These are phyloP conservation scores for Tetraodon nigroviridis DNA, from an alignment of 2,113 vertebrate genomes.

Conservation along the genomic window DNA sequence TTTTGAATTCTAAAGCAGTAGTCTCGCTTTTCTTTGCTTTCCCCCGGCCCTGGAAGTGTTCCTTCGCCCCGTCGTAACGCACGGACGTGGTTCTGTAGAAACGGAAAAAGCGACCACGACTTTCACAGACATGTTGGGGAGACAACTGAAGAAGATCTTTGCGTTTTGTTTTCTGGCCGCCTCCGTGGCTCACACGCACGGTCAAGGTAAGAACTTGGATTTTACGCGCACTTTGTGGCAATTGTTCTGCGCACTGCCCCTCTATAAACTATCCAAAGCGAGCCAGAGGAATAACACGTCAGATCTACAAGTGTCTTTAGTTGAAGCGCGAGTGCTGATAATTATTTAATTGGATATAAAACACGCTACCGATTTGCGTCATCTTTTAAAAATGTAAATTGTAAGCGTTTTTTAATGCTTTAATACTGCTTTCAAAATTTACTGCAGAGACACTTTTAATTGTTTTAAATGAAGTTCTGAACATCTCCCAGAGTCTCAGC, in stretches of 20 bases:
- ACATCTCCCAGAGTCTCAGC: not conserved
- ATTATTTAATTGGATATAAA: not conserved
- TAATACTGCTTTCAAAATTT: conserved; percentile 16
- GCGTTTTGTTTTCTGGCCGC: conserved; percentile 52
- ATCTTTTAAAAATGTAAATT: not conserved
- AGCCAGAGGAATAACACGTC: conserved; percentile 4
- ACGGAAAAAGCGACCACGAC: conserved; percentile 50
- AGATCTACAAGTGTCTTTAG: conserved; percentile 52
- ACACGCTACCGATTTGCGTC: not conserved
- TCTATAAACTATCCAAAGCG: conserved; percentile 16
- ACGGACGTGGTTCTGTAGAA: conserved; percentile 57
- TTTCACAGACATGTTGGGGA: conserved; percentile 67
- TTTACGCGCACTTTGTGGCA: conserved; percentile 27
- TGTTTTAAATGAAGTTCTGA: not conserved
- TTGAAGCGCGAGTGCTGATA: not conserved
- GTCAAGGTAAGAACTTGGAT: conserved; percentile 70
- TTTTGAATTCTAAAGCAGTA: not conserved
- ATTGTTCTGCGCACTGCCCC: conserved; percentile 25
- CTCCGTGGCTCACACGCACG: conserved; percentile 35
- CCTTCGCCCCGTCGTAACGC: conserved; percentile 26
- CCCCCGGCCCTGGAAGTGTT: conserved; percentile 54
- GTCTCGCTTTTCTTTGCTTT: not conserved
- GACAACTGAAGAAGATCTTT: conserved; percentile 49
- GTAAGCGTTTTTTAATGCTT: too few relatives aligned
- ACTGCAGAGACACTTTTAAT: too few relatives aligned